Evolutionary conservation across 2,797 vertebrate species (phyloP).

Genomic region (Acanthornis magna): DNA sequence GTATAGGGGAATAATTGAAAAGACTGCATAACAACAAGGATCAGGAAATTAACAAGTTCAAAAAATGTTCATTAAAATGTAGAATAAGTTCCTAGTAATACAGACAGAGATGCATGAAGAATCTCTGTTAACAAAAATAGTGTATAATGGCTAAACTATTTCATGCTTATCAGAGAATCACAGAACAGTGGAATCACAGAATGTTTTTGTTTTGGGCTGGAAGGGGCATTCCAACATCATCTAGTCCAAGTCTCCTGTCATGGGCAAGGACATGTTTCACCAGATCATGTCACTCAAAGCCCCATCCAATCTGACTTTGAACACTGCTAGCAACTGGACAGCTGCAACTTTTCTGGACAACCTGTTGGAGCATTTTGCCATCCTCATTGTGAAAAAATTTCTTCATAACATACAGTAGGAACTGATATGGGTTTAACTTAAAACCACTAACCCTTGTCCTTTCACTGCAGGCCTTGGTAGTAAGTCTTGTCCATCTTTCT

Average conservation of each 20-base stretch:
- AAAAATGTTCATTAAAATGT: not conserved
- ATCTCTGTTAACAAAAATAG: not conserved
- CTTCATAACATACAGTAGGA: not conserved
- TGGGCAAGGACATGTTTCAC: not conserved
- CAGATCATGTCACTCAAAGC: not conserved
- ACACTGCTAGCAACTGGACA: not conserved
- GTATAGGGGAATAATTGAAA: not conserved
- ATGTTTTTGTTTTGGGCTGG: not conserved
- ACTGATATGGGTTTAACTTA: not conserved
- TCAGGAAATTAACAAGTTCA: not conserved
- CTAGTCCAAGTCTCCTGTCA: not conserved
- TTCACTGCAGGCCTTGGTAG: not conserved
- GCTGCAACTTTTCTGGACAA: not conserved
- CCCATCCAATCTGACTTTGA: not conserved
- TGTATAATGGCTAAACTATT: not conserved
- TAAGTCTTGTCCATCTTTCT: not conserved
- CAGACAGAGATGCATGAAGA: not conserved
- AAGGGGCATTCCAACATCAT: not conserved
- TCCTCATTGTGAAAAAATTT: fast-evolving
- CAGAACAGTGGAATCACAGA: not conserved
- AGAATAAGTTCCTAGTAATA: not conserved
- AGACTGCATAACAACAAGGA: not conserved
- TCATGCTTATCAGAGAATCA: not conserved
- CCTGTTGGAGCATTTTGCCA: not conserved
- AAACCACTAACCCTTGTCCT: not conserved